Base-by-base conservation (phyloP, 2,113 vertebrate species). In the Takifugu bimaculatus region DNA sequence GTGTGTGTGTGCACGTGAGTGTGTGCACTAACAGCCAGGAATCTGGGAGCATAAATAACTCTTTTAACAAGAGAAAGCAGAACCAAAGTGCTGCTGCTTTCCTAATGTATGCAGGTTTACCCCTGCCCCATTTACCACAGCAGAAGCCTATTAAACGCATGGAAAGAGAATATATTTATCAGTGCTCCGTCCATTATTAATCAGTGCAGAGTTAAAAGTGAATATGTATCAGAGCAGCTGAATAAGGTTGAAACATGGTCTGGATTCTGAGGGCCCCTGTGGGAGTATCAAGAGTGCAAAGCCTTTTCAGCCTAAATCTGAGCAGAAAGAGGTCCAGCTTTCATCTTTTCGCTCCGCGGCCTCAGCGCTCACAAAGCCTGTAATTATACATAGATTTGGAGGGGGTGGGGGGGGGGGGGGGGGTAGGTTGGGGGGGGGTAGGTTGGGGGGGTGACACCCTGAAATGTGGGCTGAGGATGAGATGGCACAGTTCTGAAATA, bases 131-230 rank as follows among this genome's bases (percentile, higher is more conserved):
- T 83, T 82, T 87, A 85, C 75, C 75, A 67, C 14, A 62, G 79
- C 76, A 69, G 73, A 76, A 79, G 77, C 79, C 77, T 75, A 82
- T 82, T 83, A 86, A 68, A 65, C 0, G 75, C 68, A 48, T 73
- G 79, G 68, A 87, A 88, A 85, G 82, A 78, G 85, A 87, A 86
- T 88, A 85, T 84, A 88, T 88, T 87, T 84, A 88, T 87, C 84
- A 78, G 74, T 26, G 70, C 65, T 10, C 61, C 74, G 57, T 87
- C 77, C 64, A 88, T 88, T 87, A 87, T 88, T 88, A 86, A 88
- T 87, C 81, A 87, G 77, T 13, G 70, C 80, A 20, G 80, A 86
- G 82, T 87, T 88, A 83, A 87, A 88, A 88, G 85, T 87, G 85
- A 88, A 88, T 88, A 79, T 79, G 82, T 79, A 84, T 83, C 82